Percentiles rank a stretch among this genome's conserved stretches.
phyloP scores from a whole-genome alignment of 2,113 vertebrate species.

The Elgaria multicarinata region DNA sequence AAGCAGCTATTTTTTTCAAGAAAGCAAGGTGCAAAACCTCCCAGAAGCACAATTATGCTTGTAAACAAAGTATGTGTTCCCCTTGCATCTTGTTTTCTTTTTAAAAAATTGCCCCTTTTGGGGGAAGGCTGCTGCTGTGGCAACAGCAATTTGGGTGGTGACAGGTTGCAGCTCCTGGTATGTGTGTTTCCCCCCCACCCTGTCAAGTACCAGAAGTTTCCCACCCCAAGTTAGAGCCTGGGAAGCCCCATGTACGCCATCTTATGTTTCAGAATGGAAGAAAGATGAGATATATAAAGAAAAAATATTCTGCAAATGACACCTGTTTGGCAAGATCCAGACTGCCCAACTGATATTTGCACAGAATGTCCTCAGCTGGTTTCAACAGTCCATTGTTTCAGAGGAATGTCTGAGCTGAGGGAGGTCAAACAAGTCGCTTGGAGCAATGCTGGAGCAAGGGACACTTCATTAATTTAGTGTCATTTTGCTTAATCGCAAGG shows the following conservation, averaged over 20 bases:
- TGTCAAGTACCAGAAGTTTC: too few species aligned
- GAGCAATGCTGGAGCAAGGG: not conserved
- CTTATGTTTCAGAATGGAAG: not conserved
- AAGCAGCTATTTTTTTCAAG: too few species aligned
- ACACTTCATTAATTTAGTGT: constrained; percentile 4
- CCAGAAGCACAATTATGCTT: too few species aligned
- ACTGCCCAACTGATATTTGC: not conserved
- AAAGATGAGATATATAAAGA: not conserved
- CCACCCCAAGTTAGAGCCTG: not conserved
- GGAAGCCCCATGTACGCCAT: not conserved
- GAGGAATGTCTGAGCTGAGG: not conserved
- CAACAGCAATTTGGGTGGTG: too few species aligned
- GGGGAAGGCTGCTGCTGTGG: too few species aligned
- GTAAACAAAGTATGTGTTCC: too few species aligned
- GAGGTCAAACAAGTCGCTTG: not conserved
- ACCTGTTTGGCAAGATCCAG: not conserved
- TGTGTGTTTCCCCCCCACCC: too few species aligned
- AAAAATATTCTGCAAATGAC: not conserved
- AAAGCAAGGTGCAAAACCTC: too few species aligned
- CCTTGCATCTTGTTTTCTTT: too few species aligned
- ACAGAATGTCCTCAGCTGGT: not conserved
- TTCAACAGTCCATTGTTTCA: not conserved
- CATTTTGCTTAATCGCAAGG: not conserved
- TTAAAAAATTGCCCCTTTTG: too few species aligned
- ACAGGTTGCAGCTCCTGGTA: too few species aligned